Evolutionary conservation across 2,888 invertebrate genomes (phyloP).

Genomic region (Psococerastis gibbosa): DNA sequence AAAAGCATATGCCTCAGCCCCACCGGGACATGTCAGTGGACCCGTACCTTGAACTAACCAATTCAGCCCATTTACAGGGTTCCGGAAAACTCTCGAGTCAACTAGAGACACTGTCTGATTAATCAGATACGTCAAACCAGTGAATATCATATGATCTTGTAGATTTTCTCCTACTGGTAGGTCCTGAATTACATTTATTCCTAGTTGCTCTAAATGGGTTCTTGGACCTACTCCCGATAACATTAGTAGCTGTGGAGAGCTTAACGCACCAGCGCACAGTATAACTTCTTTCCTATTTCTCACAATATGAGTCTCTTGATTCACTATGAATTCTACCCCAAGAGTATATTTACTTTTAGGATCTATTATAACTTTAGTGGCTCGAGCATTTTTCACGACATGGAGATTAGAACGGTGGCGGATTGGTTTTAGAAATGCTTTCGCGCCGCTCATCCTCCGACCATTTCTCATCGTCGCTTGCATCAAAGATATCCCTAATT

Average conservation of each 20-base stretch:
- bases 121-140: conserved; percentile 23
- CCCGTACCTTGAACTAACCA: conserved; percentile 24
- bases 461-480: conserved; percentile 41
- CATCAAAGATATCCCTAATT: conserved; percentile 44
- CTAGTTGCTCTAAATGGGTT: conserved; percentile 24
- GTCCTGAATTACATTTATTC: conserved; percentile 25
- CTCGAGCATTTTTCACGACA: conserved; percentile 37
- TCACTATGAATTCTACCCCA: conserved; percentile 45
- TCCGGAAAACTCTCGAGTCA: conserved; percentile 18
- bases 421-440: conserved; percentile 40
- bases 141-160: conserved; percentile 26
- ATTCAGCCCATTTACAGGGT: conserved; percentile 22
- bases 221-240: conserved; percentile 45
- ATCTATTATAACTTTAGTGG: conserved; percentile 45
- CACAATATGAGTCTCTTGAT: conserved; percentile 28
- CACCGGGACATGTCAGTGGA: conserved; percentile 26
- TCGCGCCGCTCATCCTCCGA: conserved; percentile 42
- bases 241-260: conserved; percentile 79
- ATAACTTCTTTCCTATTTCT: conserved; percentile 61
- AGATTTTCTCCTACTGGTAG: conserved; percentile 27
- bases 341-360: conserved; percentile 38
- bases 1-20: conserved; percentile 28
- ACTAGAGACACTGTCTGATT: conserved; percentile 20
- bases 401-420: conserved; percentile 42
- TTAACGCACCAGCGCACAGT: conserved; percentile 68